Percentiles rank a stretch among this genome's conserved stretches.
Evolutionary conservation across 2,797 vertebrate genomes (phyloP).

Genomic region (Pangasius sanitwongsei): DNA sequence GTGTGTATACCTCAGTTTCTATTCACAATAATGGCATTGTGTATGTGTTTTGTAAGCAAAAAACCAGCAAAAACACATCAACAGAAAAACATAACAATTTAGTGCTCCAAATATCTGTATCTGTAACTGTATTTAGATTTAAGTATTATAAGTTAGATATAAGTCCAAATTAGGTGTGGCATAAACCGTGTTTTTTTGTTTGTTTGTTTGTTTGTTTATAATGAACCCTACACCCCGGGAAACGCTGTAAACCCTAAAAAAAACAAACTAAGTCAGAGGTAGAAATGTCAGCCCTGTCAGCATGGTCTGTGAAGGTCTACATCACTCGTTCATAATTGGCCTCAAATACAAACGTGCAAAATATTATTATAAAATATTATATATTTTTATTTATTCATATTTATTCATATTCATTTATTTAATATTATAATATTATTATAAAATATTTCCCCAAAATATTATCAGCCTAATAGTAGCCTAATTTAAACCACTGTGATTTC

Average conservation of each 20-base stretch:
- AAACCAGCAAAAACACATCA: slow-evolving; percentile 18
- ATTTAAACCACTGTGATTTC: background rate
- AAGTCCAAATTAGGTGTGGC: background rate
- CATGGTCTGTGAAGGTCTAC: background rate
- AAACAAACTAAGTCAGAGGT: background rate
- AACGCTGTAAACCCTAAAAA: background rate
- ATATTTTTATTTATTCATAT: too few species aligned
- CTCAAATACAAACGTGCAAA: background rate
- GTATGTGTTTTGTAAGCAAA: background rate
- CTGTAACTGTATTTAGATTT: background rate
- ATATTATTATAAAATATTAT: too few species aligned
- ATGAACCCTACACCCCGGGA: background rate
- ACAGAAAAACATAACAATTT: background rate
- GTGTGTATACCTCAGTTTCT: slow-evolving; percentile 21
- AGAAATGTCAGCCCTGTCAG: background rate
- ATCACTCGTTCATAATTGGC: background rate
- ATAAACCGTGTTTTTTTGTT: background rate
- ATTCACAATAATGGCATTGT: slow-evolving; percentile 51
- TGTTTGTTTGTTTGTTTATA: background rate
- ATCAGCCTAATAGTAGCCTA: background rate
- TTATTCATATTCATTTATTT: too few species aligned
- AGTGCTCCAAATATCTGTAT: background rate
- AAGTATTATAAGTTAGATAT: background rate
- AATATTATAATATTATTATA: too few species aligned
- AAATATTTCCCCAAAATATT: background rate